Evolutionary conservation across 2,888 invertebrate species (phyloP), one percentile per base, ranked within the genome.

Genomic region (Drosophila anceps): DNA sequence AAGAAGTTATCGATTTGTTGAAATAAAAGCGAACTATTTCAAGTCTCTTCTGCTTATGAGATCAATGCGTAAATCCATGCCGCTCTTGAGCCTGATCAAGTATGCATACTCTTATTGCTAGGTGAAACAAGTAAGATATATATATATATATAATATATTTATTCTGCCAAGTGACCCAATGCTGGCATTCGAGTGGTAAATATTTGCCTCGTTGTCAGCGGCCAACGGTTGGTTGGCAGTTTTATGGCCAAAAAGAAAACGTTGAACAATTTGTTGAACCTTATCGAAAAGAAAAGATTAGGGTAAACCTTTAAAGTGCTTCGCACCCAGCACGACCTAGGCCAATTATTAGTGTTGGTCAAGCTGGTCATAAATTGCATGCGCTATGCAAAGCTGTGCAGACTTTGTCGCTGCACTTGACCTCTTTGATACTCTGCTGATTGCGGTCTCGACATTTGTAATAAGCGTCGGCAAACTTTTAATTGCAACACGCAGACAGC

Each of bases 391-490:
- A 68, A 58, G 33, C 50, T 66, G 33, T 55, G 54, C 69, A 57
- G 67, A 77, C 83, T 13, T 35, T 13, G 58, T 35, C 81, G 64
- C 31, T 67, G 75, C 73, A 81, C 88, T 84, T 88, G 84, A 84
- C 86, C 88, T 86, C 79, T 73, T 70, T 65, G 72, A 54, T 48
- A 48, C 18, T 29, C 24, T 20, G 44, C 29, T 85, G 85, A 81
- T 79, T 88, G 88, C 81, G 84, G 81, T 76, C 68, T 55, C 81
- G 73, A 81, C 84, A 88, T 76, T 84, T 79, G 87, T 69, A 83
- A 84, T 84, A 84, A 79, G 73, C 84, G 76, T 81, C 73, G 72
- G 67, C 60, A 75, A 88, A 84, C 84, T 84, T 84, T 84, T 88
- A 84, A 84, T 84, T 84, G 86, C 88, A 71, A 60, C 46, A 67